Evolutionary conservation across 2,113 vertebrate species (phyloP).

Genomic region (Cyprinodon tularosa): DNA sequence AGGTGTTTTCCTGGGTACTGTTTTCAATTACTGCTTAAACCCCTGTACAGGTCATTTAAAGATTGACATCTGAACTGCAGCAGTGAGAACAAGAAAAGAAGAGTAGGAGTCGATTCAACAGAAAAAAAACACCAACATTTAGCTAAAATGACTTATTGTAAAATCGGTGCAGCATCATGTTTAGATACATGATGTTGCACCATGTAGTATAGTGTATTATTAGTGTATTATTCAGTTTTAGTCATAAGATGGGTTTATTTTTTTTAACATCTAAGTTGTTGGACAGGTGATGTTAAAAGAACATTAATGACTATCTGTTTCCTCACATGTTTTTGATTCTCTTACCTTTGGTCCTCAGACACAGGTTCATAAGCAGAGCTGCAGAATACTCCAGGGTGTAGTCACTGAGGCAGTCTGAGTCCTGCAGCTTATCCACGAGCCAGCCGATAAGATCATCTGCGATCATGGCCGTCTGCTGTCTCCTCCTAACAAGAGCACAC

Average conservation of each 20-base stretch:
- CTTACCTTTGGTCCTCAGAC: conserved; percentile 90
- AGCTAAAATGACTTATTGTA: neutral
- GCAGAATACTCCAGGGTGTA: conserved; percentile 89
- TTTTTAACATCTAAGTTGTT: neutral
- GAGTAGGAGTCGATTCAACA: neutral
- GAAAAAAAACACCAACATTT: neutral
- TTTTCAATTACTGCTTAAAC: neutral
- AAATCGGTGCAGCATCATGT: neutral
- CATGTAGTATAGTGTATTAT: too few relatives aligned
- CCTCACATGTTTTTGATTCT: conserved; percentile 32
- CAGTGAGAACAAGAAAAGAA: neutral
- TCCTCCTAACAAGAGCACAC: conserved; percentile 76
- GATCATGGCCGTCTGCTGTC: conserved; percentile 91
- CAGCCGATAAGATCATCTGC: conserved; percentile 87
- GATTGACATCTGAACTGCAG: neutral
- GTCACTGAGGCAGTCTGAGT: conserved; percentile 91
- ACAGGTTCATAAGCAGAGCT: conserved; percentile 95
- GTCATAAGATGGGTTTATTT: neutral
- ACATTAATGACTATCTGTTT: neutral
- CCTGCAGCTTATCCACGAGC: conserved; percentile 88
- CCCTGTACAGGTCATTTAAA: neutral
- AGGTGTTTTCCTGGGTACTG: neutral
- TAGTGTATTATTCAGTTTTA: too few relatives aligned
- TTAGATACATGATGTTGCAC: neutral
- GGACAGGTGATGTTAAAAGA: neutral